A percentile compares a stretch with the other conserved stretches of the same genome.
Conservation (phyloP, 2,888 invertebrate genomes). For the Spisula subtruncata region DNA sequence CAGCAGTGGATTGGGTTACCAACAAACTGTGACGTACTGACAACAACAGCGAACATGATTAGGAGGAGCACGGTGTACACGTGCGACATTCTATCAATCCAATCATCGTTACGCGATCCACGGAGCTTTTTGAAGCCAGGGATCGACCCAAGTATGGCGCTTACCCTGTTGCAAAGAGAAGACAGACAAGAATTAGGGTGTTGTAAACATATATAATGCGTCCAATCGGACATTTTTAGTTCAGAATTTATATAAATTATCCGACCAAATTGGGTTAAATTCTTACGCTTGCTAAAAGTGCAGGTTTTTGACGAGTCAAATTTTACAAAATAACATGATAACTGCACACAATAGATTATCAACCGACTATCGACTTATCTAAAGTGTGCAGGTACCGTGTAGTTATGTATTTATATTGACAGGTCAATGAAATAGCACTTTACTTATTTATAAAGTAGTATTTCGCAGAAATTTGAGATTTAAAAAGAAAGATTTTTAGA, state of each 20-base stretch:
- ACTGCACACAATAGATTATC: no score
- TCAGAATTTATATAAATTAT: not conserved
- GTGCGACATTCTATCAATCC: conserved; percentile 83
- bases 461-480: not conserved
- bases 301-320: no score
- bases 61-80: conserved; percentile 80
- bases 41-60: conserved; percentile 81
- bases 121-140: conserved; percentile 79
- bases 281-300: not conserved
- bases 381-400: no score
- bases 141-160: conserved; percentile 77
- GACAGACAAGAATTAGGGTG: conserved; percentile 58
- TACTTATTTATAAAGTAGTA: not conserved
- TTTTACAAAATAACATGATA: no score
- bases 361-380: no score
- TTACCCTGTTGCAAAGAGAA: conserved; percentile 72
- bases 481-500: conserved; percentile 13
- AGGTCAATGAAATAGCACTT: no score
- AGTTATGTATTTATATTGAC: no score
- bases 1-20: conserved; percentile 83
- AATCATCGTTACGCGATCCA: conserved; percentile 82
- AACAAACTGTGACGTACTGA: conserved; percentile 82
- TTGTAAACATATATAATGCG: conserved; percentile 49
- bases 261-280: conserved; percentile 42
- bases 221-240: not conserved